phyloP scores from a whole-genome alignment of 2,113 vertebrate species.

The Malurus elegans region DNA sequence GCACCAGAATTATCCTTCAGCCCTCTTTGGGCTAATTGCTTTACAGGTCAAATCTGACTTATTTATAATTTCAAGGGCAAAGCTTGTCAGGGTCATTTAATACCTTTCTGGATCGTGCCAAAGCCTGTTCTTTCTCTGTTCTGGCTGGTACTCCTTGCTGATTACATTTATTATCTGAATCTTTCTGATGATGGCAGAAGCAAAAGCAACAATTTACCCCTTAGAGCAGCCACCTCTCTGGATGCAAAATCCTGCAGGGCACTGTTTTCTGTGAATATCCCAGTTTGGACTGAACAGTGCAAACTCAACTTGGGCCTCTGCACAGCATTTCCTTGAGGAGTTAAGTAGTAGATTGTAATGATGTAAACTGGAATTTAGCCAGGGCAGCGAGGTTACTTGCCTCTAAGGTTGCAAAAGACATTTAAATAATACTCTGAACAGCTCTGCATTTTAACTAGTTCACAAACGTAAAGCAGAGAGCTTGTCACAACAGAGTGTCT shows the following conservation, averaged over 20 bases:
- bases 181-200: background rate
- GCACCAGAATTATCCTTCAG: background rate
- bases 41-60: background rate
- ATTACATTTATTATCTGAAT: background rate
- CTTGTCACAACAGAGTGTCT: background rate
- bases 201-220: background rate
- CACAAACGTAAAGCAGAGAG: background rate
- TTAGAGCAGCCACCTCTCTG: background rate
- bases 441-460: background rate
- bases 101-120: background rate
- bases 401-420: slow-evolving; percentile 12
- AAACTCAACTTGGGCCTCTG: background rate
- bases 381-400: background rate
- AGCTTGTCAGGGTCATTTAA: background rate
- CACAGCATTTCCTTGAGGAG: background rate
- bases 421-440: background rate
- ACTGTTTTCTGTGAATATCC: background rate
- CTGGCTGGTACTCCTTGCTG: background rate
- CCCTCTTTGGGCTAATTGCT: background rate
- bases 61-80: background rate
- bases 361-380: slow-evolving; percentile 31
- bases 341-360: background rate
- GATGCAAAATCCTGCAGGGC: background rate
- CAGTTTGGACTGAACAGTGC: rapidly evolving
- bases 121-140: background rate